These are phyloP conservation scores for Butastur rufipennis DNA, from an alignment of 2,113 vertebrate species.

Conservation along the genomic window DNA sequence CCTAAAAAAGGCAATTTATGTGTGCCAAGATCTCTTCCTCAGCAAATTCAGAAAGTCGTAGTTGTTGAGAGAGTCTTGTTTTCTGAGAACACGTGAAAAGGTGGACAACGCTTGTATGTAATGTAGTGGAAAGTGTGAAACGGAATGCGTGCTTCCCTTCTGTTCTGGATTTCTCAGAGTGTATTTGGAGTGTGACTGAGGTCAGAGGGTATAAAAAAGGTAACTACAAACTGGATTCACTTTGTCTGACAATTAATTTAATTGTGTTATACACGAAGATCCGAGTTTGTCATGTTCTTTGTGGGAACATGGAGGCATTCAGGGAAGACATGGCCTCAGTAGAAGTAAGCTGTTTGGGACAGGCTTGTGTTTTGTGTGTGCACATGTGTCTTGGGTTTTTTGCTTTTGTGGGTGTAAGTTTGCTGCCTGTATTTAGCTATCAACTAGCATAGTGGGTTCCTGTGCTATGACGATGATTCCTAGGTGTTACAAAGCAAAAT, in stretches of 20 bases:
- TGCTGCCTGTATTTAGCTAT: not conserved
- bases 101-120: not conserved
- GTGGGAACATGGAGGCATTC: not conserved
- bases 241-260: not conserved
- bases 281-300: not conserved
- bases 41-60: not conserved
- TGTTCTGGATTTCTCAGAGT: not conserved
- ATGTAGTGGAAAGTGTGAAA: not conserved
- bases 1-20: not conserved
- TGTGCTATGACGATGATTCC: not conserved
- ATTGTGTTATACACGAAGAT: not conserved
- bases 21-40: not conserved
- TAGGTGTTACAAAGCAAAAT: not conserved
- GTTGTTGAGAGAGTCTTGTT: not conserved
- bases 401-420: not conserved
- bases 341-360: not conserved
- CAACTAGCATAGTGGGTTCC: not conserved
- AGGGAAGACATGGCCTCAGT: not conserved
- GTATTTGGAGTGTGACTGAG: not conserved
- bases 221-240: not conserved
- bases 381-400: not conserved
- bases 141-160: not conserved
- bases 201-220: not conserved
- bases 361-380: not conserved
- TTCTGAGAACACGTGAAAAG: not conserved